phyloP scores from a whole-genome alignment of 1,140 invertebrate genomes.

The Calliopsis andreniformis region DNA sequence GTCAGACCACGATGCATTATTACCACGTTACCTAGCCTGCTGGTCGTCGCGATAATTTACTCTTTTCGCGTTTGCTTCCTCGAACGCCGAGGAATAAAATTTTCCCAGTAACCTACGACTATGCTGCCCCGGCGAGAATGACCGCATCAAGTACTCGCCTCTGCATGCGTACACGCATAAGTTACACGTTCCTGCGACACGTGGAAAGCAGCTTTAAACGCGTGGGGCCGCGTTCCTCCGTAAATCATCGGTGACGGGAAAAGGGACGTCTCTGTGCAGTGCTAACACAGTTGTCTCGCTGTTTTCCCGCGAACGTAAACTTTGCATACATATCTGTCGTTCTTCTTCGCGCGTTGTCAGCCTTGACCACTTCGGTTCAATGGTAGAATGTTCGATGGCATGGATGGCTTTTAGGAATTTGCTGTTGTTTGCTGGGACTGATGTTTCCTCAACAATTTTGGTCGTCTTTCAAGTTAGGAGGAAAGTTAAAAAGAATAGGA shows the following conservation, averaged over 20 bases:
- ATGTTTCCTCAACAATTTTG: no score
- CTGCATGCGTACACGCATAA: conserved; percentile 38
- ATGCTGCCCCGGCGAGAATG: conserved; percentile 12
- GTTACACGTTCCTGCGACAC: conserved; percentile 33
- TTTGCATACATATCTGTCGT: not conserved
- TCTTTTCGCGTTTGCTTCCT: not conserved
- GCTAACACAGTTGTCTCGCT: conserved; percentile 35
- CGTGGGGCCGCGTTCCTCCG: conserved; percentile 4
- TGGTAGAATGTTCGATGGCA: not conserved
- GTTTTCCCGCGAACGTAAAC: conserved; percentile 19
- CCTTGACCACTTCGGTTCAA: not conserved
- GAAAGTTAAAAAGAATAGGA: no score
- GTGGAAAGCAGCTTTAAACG: conserved; percentile 40
- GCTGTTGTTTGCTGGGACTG: no score
- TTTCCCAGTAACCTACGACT: not conserved
- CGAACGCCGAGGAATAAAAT: not conserved
- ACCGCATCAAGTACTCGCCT: conserved; percentile 35
- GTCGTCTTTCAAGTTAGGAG: no score
- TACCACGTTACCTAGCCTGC: not conserved
- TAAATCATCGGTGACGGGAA: conserved; percentile 42
- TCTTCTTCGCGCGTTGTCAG: not conserved
- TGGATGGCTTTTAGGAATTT: no score
- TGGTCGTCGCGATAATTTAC: conserved; percentile 31
- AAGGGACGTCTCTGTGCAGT: conserved; percentile 27
- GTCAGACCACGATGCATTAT: not conserved